phyloP scores from a whole-genome alignment of 2,797 vertebrate genomes.

The Hippoglossus hippoglossus region DNA sequence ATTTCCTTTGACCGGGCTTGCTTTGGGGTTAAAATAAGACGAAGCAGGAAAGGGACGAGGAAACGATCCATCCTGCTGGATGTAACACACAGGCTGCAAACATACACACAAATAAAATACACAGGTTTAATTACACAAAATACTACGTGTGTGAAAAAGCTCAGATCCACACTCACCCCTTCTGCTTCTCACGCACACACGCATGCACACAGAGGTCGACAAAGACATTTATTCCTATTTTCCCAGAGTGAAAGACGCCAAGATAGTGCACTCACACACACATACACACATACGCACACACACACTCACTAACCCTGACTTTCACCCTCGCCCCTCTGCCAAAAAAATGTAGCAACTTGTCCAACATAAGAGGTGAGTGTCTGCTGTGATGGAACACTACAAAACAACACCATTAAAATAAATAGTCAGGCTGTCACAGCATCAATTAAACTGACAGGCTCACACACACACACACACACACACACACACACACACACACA shows the following conservation, averaged over 20 bases:
- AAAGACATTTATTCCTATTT: constrained; percentile 37
- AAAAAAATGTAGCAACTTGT: constrained; percentile 57
- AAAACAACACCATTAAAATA: constrained; percentile 74
- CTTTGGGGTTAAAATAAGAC: constrained; percentile 78
- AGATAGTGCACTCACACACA: constrained; percentile 1
- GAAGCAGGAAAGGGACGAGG: constrained; percentile 76
- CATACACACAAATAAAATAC: constrained; percentile 8
- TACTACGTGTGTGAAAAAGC: constrained; percentile 11
- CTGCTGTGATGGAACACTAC: constrained; percentile 51
- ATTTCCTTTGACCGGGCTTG: constrained; percentile 60
- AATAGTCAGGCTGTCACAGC: constrained; percentile 68
- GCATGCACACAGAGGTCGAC: constrained; percentile 13
- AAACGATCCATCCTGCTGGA: constrained; percentile 79
- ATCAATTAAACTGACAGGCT: constrained; percentile 71
- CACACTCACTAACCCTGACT: constrained; percentile 30
- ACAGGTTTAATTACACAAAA: not conserved
- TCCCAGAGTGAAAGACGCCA: constrained; percentile 28
- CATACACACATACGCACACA: not conserved
- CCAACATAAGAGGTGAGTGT: constrained; percentile 65
- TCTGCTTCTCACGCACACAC: not conserved
- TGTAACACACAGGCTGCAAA: constrained; percentile 43
- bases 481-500: constrained; percentile 18
- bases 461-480: constrained; percentile 1
- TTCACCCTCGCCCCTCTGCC: constrained; percentile 29
- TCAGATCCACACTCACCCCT: not conserved